Evolutionary conservation across 2,888 invertebrate genomes (phyloP), one percentile per base, ranked within the genome.

Genomic region (Pachydiplax longipennis): DNA sequence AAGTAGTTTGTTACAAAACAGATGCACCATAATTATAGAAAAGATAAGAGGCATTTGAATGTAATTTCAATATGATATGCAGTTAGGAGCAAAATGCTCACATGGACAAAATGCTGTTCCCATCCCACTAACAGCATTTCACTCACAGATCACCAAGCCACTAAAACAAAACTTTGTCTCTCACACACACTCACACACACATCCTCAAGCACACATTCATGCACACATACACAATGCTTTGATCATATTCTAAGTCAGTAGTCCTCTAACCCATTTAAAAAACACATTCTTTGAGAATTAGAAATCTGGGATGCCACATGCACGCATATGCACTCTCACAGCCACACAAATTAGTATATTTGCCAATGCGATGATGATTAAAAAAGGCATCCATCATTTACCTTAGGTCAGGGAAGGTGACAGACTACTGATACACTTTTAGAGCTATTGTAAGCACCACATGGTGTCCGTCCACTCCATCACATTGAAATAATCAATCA

Each of bases 21-120:
- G 87, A 87, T 87, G 87, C 61, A 87, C 87, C 61, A 61, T 87
- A 61, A 87, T 61, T n/a, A 61, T 87, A 61, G 31, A 87, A 87
- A 87, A 87, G 87, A 61, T 87, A 87, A 61, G 61, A 87, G 61
- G 87, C 61, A 87, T 87, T 87, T 87, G 87, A 87, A 87, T 87
- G 87, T 87, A 87, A 87, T 87, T 58, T 37, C 37, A n/a, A 87
- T 37, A 87, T 87, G 87, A 87, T 87, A 87, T 87, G 87, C 87
- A 87, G 87, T 61, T 61, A 87, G 37, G 87, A 87, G 87, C 87
- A 87, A 58, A 87, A 58, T 35, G 87, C 87, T 87, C 87, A 61
- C 35, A 15, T 37, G 58, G 87, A 58, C 58, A 58, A 87, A 83
- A 87, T 65, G 37, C 87, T 61, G 61, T 37, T 65, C 58, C 37